Evolutionary conservation across 2,797 vertebrate species (phyloP).

Genomic region (Philypnodon macrostomus): DNA sequence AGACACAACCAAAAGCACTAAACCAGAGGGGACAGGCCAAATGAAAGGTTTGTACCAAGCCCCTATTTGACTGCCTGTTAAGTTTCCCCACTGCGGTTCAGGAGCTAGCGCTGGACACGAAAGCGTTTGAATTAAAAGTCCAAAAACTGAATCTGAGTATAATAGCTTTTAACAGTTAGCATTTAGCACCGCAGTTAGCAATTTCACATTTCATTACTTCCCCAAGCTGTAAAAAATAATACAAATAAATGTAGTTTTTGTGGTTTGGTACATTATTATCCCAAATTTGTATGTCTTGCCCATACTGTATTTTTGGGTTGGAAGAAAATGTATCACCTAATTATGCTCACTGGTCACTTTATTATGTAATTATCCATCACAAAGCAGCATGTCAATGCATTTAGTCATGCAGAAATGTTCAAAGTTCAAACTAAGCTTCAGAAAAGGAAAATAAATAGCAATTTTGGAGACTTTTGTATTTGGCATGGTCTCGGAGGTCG

Average conservation of each 20-base stretch:
- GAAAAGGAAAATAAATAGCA: no score
- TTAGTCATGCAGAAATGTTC: no score
- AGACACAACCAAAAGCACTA: conserved; percentile 42
- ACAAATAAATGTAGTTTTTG: conserved; percentile 29
- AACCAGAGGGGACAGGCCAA: conserved; percentile 35
- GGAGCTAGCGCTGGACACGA: conserved; percentile 43
- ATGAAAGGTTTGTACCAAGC: conserved; percentile 48
- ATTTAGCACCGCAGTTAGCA: conserved; percentile 28
- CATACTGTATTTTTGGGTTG: background rate
- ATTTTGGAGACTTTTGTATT: no score
- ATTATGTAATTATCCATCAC: no score
- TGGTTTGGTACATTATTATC: conserved; percentile 17
- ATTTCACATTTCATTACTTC: conserved; percentile 59
- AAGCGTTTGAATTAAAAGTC: conserved; percentile 54
- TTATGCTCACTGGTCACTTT: no score
- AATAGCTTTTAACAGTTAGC: conserved; percentile 26
- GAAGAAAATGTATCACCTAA: conserved; percentile 3
- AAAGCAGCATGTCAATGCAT: no score
- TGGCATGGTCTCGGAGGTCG: no score
- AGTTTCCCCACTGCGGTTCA: conserved; percentile 52
- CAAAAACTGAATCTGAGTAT: conserved; percentile 32
- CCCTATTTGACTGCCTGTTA: conserved; percentile 44
- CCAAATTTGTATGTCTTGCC: conserved; percentile 5
- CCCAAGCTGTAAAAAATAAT: conserved; percentile 36
- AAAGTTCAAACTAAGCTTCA: no score